A percentile compares a stretch with the other conserved stretches of the same genome.
Evolutionary conservation across 1,140 invertebrate species (phyloP).

Genomic region (Lithobius niger): DNA sequence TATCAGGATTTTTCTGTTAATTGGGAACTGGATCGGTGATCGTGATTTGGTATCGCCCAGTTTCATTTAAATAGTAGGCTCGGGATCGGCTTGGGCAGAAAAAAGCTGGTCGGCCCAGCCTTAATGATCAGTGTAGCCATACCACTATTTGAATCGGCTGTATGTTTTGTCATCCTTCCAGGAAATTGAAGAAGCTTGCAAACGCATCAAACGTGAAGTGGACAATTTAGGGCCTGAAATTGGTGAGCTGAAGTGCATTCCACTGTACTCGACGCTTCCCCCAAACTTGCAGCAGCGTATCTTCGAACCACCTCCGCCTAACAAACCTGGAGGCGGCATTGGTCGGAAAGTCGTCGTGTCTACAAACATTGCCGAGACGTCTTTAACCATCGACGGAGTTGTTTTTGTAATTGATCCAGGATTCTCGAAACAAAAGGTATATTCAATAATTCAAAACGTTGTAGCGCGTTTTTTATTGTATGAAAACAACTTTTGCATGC

Average conservation of each 20-base stretch:
- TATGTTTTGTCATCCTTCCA: too few species aligned
- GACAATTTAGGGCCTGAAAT: slow-evolving; percentile 93
- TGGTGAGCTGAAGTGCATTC: slow-evolving; percentile 96
- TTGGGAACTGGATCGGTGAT: too few species aligned
- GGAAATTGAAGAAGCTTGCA: slow-evolving; percentile 99
- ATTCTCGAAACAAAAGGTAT: slow-evolving; percentile 95
- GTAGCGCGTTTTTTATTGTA: too few species aligned
- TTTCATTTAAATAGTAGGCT: too few species aligned
- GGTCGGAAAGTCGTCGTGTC: slow-evolving; percentile 93
- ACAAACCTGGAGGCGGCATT: slow-evolving; percentile 83
- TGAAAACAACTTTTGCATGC: too few species aligned
- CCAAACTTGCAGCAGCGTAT: slow-evolving; percentile 96
- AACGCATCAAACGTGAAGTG: slow-evolving; percentile 90
- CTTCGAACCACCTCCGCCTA: slow-evolving; percentile 88
- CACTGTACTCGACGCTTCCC: slow-evolving; percentile 93
- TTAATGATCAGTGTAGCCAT: too few species aligned
- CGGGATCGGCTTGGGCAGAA: too few species aligned
- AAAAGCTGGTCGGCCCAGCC: too few species aligned
- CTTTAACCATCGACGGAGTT: slow-evolving; percentile 98
- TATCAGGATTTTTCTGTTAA: too few species aligned
- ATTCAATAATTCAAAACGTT: too few species aligned
- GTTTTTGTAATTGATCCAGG: slow-evolving; percentile 99
- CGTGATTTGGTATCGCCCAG: too few species aligned
- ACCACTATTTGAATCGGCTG: too few species aligned
- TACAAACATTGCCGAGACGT: slow-evolving; percentile 99